Evolutionary conservation across 2,888 invertebrate species (phyloP), one percentile per base, ranked within the genome.

Genomic region (Synergus gifuensis): DNA sequence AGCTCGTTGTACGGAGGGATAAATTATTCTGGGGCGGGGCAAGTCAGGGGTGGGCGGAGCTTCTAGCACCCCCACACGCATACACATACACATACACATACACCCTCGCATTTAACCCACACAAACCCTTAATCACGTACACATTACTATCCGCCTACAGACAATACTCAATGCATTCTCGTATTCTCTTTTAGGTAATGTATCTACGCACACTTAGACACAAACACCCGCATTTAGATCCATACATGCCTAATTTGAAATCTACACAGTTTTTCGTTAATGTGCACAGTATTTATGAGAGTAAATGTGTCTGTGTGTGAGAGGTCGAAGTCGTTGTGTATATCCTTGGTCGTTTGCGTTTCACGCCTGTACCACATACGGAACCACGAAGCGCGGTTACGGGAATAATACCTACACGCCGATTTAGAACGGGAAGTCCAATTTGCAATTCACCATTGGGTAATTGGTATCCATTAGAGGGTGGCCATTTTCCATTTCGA

Each of bases 401-500:
- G 85, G 86, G 85, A 83, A 87, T 88, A 87, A 83, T 83, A 85
- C 81, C 82, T 81, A 83, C 87, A 85, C 85, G 85, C 85, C 87
- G 86, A 87, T 88, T 88, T 87, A 88, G 86, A 83, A 86, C 84
- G 85, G 84, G 86, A 86, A 87, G 87, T 86, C 86, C 86, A 86
- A 88, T 88, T 89, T 89, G 87, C 88, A 87, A 88, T 89, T 89
- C 88, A 86, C 88, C 82, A 85, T 85, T 85, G 87, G 87, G 84
- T 88, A 88, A 88, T 89, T 88, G 88, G 77, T 82, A 83, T 83
- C 86, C 84, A 86, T 87, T 86, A 86, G 84, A 85, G 85, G 77
- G 81, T 78, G 81, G 79, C 78, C 78, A 67, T 76, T 80, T 69
- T 82, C 77, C 46, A 81, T 81, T 78, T 64, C 40, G 28, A 76